Conservation (phyloP, 2,113 vertebrate species). For the Leuciscus idus region DNA sequence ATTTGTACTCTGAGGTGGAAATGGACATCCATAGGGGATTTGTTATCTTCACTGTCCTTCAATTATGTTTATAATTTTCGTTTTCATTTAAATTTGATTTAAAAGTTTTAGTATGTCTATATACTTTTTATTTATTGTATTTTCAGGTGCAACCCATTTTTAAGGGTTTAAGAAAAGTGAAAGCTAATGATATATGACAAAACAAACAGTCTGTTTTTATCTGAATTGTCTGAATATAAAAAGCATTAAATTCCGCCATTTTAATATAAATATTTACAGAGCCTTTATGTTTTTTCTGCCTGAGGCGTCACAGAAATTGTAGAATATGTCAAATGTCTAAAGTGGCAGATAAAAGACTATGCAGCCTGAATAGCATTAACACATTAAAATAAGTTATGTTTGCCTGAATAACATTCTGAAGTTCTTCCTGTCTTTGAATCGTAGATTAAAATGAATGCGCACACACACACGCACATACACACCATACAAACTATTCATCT, state of each 20-base stretch:
- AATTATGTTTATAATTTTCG: too few species aligned
- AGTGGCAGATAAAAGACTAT: conserved; percentile 18
- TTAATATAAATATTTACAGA: conserved; percentile 37
- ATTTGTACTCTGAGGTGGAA: too few species aligned
- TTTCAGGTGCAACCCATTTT: too few species aligned
- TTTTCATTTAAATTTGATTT: too few species aligned
- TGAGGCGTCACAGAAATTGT: neutral
- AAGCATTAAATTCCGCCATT: conserved; percentile 22
- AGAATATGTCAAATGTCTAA: conserved; percentile 28
- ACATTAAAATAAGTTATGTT: conserved; percentile 20
- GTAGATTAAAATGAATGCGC: neutral
- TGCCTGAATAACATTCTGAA: neutral
- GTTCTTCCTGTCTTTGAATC: neutral
- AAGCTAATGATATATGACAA: neutral
- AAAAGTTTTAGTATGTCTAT: too few species aligned
- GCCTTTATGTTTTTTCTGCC: neutral
- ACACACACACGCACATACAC: neutral
- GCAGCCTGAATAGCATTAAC: conserved; percentile 13
- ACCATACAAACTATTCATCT: neutral
- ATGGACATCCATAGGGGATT: too few species aligned
- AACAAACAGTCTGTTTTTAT: neutral
- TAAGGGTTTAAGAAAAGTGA: neutral
- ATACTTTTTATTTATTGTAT: too few species aligned
- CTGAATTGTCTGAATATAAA: conserved; percentile 15
- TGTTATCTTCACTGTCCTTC: too few species aligned